Conservation (phyloP, 2,113 vertebrate species). For the Lampris megalopsis region DNA sequence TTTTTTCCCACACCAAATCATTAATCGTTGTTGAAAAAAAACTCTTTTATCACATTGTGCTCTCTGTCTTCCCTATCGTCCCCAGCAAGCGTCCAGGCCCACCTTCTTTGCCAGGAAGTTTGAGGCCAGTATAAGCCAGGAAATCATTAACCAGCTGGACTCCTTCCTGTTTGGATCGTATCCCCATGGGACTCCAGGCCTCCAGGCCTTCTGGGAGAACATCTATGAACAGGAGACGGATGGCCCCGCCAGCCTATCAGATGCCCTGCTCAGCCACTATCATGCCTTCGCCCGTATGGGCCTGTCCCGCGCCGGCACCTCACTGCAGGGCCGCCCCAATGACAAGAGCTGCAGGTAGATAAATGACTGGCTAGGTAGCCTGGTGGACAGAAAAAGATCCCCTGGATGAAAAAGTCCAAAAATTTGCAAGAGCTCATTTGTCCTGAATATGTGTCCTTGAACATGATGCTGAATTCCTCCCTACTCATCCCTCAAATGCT, state of each 20-base stretch:
- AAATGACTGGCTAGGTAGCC: not conserved
- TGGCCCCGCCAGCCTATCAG: constrained; percentile 81
- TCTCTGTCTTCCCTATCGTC: not conserved
- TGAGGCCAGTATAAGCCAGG: constrained; percentile 95
- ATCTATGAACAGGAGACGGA: constrained; percentile 88
- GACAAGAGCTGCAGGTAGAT: constrained; percentile 91
- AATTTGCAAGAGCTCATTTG: too few species aligned
- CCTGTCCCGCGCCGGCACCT: constrained; percentile 82
- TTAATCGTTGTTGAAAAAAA: too few species aligned
- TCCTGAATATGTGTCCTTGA: too few species aligned
- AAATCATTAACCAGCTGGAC: constrained; percentile 94
- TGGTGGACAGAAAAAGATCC: not conserved
- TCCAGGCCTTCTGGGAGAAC: constrained; percentile 96
- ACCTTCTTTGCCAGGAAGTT: constrained; percentile 99
- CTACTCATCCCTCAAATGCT: too few species aligned
- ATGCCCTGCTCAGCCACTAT: constrained; percentile 88
- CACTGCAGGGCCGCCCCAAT: constrained; percentile 80
- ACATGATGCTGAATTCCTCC: too few species aligned
- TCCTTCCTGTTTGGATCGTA: constrained; percentile 87
- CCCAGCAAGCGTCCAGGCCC: constrained; percentile 92
- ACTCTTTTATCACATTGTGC: too few species aligned
- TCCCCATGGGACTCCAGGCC: constrained; percentile 83
- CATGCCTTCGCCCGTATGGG: constrained; percentile 92
- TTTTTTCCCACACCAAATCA: too few species aligned
- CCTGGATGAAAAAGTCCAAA: not conserved